Conservation (phyloP, 2,113 vertebrate species). For the Istiophorus platypterus region DNA sequence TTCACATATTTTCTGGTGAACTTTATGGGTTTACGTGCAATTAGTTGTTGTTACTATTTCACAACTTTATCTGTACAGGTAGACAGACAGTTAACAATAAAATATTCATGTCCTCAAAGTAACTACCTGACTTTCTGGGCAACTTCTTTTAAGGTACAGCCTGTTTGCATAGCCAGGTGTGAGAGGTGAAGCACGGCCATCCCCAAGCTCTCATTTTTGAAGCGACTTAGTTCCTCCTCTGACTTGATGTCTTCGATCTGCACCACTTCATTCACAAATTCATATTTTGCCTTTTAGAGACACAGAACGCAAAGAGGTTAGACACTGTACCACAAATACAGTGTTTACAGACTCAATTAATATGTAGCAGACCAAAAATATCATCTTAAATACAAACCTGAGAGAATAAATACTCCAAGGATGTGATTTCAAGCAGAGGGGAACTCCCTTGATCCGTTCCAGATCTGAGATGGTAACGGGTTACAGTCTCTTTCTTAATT, state of each 20-base stretch:
- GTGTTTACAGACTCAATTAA: not conserved
- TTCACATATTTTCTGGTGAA: not conserved
- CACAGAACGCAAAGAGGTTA: not conserved
- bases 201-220: conserved; percentile 94
- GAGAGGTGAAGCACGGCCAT: conserved; percentile 95
- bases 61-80: not conserved
- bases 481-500: conserved; percentile 83
- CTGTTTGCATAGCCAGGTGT: conserved; percentile 84
- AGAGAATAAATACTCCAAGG: conserved; percentile 92
- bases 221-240: conserved; percentile 86
- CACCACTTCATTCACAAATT: conserved; percentile 90
- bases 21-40: not conserved
- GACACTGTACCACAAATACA: not conserved
- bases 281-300: conserved; percentile 87
- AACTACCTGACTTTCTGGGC: conserved; percentile 87
- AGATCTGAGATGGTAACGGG: conserved; percentile 78
- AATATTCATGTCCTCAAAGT: not conserved
- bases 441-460: conserved; percentile 67
- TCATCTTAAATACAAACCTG: conserved; percentile 82
- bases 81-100: not conserved
- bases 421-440: conserved; percentile 87
- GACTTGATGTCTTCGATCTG: conserved; percentile 82
- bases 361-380: not conserved
- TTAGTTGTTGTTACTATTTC: not conserved
- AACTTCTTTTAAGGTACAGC: conserved; percentile 86